These are phyloP conservation scores for Euleptes europaea DNA, from an alignment of 2,113 vertebrate genomes.

Conservation along the genomic window DNA sequence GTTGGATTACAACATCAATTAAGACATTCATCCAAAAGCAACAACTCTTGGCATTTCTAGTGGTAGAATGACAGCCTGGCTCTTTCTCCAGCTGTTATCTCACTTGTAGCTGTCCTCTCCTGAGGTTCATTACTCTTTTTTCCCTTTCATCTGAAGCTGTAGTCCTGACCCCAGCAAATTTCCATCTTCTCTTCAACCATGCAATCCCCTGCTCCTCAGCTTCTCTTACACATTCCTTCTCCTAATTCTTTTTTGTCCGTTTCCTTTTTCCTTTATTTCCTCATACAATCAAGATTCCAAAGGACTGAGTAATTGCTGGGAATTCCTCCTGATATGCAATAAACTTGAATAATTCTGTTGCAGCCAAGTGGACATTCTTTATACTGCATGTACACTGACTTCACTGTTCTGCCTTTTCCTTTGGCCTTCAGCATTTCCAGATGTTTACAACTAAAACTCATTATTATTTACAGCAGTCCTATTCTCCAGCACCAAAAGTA, in stretches of 20 bases:
- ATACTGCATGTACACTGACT: background rate
- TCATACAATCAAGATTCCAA: constrained; percentile 21
- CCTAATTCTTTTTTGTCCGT: background rate
- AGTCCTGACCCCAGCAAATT: background rate
- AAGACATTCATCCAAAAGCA: constrained; percentile 45
- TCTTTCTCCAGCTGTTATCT: constrained; percentile 28
- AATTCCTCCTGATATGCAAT: constrained; percentile 1
- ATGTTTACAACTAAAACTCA: background rate
- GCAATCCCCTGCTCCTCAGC: constrained; percentile 6
- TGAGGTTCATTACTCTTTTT: constrained; percentile 6
- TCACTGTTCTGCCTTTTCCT: background rate
- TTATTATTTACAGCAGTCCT: background rate
- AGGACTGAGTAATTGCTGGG: constrained; percentile 3
- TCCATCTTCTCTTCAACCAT: constrained; percentile 7
- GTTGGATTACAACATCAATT: constrained; percentile 20
- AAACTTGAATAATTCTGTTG: background rate
- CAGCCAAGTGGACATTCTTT: constrained; percentile 4
- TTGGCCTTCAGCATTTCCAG: background rate
- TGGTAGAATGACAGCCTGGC: constrained; percentile 27
- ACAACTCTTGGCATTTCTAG: constrained; percentile 1
- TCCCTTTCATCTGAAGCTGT: background rate
- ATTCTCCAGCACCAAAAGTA: background rate
- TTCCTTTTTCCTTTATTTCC: background rate
- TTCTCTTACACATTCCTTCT: background rate
- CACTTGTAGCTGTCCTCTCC: background rate